phyloP scores from a whole-genome alignment of 2,888 invertebrate genomes.

The Meandrusa payeni region DNA sequence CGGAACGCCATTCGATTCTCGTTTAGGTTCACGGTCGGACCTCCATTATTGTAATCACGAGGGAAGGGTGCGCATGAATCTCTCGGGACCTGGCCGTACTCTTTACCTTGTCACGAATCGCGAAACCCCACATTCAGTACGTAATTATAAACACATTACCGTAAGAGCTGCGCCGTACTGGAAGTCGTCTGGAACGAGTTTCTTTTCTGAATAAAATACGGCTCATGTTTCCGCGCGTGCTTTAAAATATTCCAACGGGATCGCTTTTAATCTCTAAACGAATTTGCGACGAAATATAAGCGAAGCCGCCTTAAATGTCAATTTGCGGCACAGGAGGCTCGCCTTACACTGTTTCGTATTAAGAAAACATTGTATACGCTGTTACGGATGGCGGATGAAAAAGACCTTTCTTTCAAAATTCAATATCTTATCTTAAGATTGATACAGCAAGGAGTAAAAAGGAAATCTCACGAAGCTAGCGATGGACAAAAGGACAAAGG shows the following conservation, averaged over 20 bases:
- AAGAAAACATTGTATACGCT: constrained; percentile 45
- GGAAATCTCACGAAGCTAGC: constrained; percentile 46
- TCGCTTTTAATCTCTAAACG: constrained; percentile 46
- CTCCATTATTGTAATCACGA: constrained; percentile 49
- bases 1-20: constrained; percentile 43
- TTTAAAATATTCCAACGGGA: constrained; percentile 38
- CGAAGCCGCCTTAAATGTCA: constrained; percentile 45
- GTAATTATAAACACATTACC: constrained; percentile 77
- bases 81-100: constrained; percentile 22
- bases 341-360: constrained; percentile 49
- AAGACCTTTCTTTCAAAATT: constrained; percentile 64
- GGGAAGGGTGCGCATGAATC: constrained; percentile 40
- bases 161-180: constrained; percentile 52
- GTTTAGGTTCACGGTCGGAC: constrained; percentile 47
- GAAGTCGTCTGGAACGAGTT: constrained; percentile 48
- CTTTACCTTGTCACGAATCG: constrained; percentile 52
- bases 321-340: constrained; percentile 55
- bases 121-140: constrained; percentile 55
- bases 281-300: constrained; percentile 39
- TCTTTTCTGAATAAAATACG: constrained; percentile 40
- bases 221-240: constrained; percentile 22
- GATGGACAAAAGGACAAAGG: constrained; percentile 59
- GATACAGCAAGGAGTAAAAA: constrained; percentile 49
- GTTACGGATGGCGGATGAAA: constrained; percentile 55
- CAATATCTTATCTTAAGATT: constrained; percentile 61